These are phyloP conservation scores for Heterodera schachtii DNA, from an alignment of 1,140 invertebrate species.

Conservation along the genomic window DNA sequence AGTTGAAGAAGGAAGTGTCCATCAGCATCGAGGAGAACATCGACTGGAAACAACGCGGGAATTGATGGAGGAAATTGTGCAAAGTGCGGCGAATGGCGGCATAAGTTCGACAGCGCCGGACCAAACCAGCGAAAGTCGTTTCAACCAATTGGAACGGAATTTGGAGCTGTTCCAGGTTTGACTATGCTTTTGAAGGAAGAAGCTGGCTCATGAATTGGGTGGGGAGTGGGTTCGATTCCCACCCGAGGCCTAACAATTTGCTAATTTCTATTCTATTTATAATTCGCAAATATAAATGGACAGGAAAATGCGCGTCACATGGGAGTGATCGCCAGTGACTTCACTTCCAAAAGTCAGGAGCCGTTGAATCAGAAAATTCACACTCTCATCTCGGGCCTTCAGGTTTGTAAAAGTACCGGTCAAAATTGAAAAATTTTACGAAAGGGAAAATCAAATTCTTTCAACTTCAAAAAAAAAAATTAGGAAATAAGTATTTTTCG, in stretches of 20 bases:
- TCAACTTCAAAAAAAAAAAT: too few species aligned
- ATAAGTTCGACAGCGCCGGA: slow-evolving; percentile 36
- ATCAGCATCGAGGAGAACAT: slow-evolving; percentile 54
- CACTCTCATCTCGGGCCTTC: slow-evolving; percentile 68
- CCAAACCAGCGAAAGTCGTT: slow-evolving; percentile 39
- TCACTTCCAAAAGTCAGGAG: slow-evolving; percentile 94
- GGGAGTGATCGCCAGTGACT: slow-evolving; percentile 95
- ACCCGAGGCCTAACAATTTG: too few species aligned
- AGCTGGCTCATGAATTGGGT: too few species aligned
- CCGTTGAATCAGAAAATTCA: slow-evolving; percentile 97
- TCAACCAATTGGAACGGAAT: slow-evolving; percentile 54
- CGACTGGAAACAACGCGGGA: slow-evolving; percentile 42
- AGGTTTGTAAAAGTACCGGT: slow-evolving; percentile 27
- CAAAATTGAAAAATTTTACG: too few species aligned
- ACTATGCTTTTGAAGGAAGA: too few species aligned
- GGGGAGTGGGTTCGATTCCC: too few species aligned
- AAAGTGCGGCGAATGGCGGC: slow-evolving; percentile 27
- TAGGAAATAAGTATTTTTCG: too few species aligned
- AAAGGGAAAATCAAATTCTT: too few species aligned
- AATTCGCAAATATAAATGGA: slow-evolving; percentile 1
- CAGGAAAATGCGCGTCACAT: slow-evolving; percentile 92
- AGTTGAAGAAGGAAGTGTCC: slow-evolving; percentile 57
- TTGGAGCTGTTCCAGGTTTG: slow-evolving; percentile 60
- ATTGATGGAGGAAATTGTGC: slow-evolving; percentile 19
- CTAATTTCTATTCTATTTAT: neutral